These are phyloP conservation scores for Bungarus multicinctus DNA, from an alignment of 2,113 vertebrate species.

Conservation along the genomic window DNA sequence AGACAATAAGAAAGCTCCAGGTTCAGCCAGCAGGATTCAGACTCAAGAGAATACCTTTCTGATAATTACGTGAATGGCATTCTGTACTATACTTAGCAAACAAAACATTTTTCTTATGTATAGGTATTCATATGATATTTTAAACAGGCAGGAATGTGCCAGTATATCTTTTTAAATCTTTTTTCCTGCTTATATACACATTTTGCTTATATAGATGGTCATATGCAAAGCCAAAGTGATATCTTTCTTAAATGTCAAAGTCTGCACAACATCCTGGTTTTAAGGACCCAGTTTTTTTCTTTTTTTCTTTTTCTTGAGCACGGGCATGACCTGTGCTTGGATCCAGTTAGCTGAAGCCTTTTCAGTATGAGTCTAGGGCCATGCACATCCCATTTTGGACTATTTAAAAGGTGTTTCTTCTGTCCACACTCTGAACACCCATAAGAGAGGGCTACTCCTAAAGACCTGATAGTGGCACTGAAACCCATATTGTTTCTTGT, in stretches of 20 bases:
- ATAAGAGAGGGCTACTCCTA: neutral
- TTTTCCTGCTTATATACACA: neutral
- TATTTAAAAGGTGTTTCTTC: neutral
- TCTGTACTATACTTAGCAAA: neutral
- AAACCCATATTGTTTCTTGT: neutral
- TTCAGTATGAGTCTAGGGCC: neutral
- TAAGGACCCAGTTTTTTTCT: neutral
- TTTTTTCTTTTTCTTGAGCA: neutral
- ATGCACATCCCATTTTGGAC: neutral
- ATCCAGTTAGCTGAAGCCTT: neutral
- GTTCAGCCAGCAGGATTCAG: neutral
- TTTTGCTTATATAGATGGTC: neutral
- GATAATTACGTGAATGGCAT: neutral
- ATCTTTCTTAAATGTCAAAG: neutral
- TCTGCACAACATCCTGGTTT: neutral
- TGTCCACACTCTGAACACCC: neutral
- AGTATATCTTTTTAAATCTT: neutral
- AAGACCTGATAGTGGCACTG: neutral
- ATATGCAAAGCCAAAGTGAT: neutral
- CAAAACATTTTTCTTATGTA: too few relatives aligned
- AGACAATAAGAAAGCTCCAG: neutral
- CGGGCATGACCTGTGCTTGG: neutral
- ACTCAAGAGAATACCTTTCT: neutral
- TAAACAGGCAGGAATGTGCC: neutral
- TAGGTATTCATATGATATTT: neutral